Evolutionary conservation across 2,797 vertebrate genomes (phyloP).

Genomic region (Naso thynnoides): DNA sequence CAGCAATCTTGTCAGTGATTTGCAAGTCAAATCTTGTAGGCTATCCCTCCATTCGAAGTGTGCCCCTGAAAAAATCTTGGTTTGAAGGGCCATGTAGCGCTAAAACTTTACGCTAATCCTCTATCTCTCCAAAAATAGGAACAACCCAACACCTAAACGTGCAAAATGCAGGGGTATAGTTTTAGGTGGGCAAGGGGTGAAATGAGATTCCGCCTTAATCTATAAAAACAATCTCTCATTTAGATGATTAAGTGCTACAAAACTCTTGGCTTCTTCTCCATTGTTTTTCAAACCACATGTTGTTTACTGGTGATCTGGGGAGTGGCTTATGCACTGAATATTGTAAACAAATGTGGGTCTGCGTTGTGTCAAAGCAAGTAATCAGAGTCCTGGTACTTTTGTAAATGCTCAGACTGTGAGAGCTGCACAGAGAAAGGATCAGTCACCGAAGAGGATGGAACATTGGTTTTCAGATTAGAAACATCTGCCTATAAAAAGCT

Average conservation of each 20-base stretch:
- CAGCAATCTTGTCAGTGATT: too few relatives aligned
- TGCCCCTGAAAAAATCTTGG: too few relatives aligned
- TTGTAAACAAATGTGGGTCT: slow-evolving; percentile 59
- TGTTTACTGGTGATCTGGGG: slow-evolving; percentile 25
- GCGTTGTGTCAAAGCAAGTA: slow-evolving; percentile 34
- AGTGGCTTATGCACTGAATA: slow-evolving; percentile 55
- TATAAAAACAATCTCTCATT: neutral
- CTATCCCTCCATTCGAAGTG: too few relatives aligned
- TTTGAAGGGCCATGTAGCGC: too few relatives aligned
- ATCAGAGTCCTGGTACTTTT: slow-evolving; percentile 58
- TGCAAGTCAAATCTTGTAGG: too few relatives aligned
- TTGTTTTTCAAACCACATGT: slow-evolving; percentile 22
- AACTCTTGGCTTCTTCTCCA: neutral
- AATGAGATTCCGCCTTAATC: too few relatives aligned
- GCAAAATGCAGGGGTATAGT: too few relatives aligned
- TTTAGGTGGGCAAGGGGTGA: too few relatives aligned
- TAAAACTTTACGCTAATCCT: too few relatives aligned
- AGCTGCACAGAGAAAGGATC: slow-evolving; percentile 38
- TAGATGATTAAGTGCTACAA: neutral
- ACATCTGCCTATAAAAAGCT: slow-evolving; percentile 62
- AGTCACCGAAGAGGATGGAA: slow-evolving; percentile 42
- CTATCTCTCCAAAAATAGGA: too few relatives aligned
- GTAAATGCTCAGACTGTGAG: slow-evolving; percentile 39
- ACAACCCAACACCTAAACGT: too few relatives aligned
- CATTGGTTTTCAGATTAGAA: slow-evolving; percentile 60